phyloP scores from a whole-genome alignment of 92 coral and sea anemone species.

The Zoanthus sociatus region DNA sequence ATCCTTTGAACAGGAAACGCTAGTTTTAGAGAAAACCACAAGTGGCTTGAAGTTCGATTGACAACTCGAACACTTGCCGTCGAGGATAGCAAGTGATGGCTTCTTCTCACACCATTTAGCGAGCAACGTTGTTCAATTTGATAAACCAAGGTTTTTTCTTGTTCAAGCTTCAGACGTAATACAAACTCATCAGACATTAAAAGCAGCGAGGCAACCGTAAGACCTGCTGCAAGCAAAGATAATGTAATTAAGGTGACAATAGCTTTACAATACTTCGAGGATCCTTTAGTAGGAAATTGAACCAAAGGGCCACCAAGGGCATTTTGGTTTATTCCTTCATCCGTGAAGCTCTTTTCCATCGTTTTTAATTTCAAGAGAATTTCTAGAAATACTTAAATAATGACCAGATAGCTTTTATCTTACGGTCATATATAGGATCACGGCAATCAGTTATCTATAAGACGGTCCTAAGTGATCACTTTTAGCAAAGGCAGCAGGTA shows the following conservation, averaged over 20 bases:
- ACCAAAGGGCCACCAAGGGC: slow-evolving; percentile 12
- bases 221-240: slow-evolving; percentile 30
- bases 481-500: no score
- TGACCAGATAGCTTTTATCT: neutral
- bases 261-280: slow-evolving; percentile 25
- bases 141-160: slow-evolving; percentile 28
- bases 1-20: neutral
- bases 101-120: slow-evolving; percentile 5
- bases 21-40: slow-evolving; percentile 32
- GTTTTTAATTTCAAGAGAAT: neutral
- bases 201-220: slow-evolving; percentile 38
- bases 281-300: slow-evolving; percentile 31
- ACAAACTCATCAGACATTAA: slow-evolving; percentile 33
- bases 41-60: slow-evolving; percentile 20
- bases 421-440: neutral
- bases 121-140: slow-evolving; percentile 32
- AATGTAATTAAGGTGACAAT: slow-evolving; percentile 28
- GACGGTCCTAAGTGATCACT: no score
- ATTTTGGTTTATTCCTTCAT: slow-evolving; percentile 19
- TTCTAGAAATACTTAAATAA: neutral
- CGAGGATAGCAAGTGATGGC: neutral
- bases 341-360: neutral
- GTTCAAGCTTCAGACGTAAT: slow-evolving; percentile 6
- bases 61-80: slow-evolving; percentile 14
- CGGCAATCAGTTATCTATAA: neutral